phyloP scores from a whole-genome alignment of 2,797 vertebrate species.

The Galagoides demidoff region DNA sequence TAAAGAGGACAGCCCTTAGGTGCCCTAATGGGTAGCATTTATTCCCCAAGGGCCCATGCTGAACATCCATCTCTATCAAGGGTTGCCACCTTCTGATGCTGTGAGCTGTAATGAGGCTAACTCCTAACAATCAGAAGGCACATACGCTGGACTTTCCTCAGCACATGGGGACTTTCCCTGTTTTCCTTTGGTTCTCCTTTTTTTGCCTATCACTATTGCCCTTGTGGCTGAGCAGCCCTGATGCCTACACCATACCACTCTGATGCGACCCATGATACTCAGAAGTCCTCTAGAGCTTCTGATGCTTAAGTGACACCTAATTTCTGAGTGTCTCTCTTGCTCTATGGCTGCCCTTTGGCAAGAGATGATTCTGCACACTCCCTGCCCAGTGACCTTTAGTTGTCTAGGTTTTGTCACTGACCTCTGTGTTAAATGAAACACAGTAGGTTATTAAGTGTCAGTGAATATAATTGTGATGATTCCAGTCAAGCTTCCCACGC shows the following conservation, averaged over 20 bases:
- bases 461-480: slow-evolving; percentile 9
- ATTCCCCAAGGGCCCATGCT: neutral
- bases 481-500: neutral
- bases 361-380: slow-evolving; percentile 14
- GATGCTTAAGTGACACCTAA: slow-evolving; percentile 31
- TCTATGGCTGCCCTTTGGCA: neutral
- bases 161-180: neutral
- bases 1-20: neutral
- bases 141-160: neutral
- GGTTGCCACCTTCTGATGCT: neutral
- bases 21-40: neutral
- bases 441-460: slow-evolving; percentile 4
- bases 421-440: slow-evolving; percentile 46
- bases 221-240: slow-evolving; percentile 4
- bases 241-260: neutral
- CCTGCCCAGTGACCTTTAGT: neutral
- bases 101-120: neutral
- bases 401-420: neutral
- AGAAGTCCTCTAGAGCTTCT: neutral
- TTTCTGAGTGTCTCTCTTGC: slow-evolving; percentile 24
- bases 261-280: neutral
- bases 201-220: neutral
- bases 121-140: slow-evolving; percentile 37
- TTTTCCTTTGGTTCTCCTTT: slow-evolving; percentile 13
- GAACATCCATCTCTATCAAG: neutral